Base-by-base conservation (phyloP, 2,888 invertebrate genomes). In the Acleris holmiana region DNA sequence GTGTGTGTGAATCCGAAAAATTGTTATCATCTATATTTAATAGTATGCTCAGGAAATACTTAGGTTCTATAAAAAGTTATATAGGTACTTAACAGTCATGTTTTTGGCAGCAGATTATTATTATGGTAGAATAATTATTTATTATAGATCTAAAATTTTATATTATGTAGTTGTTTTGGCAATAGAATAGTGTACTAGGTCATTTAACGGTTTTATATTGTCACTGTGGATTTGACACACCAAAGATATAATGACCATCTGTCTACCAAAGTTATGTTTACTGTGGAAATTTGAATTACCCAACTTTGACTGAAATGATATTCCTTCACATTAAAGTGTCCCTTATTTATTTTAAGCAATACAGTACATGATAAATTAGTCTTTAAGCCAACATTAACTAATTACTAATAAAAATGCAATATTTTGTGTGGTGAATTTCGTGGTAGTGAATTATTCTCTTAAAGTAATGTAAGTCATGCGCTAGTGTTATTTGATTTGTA, bases 401-500 rank as follows among this genome's bases (percentile, higher is more conserved):
- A 51, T 51, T 15, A 55, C 41, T 49, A 50, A 56, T 40, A 18
- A 47, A 40, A 13, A 61, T 53, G 61, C 56, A 61, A 61, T 66
- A 66, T 56, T 66, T 66, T 49, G 56, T 13, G 50, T 66, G 46
- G 55, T 56, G 50, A 53, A 47, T 53, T 35, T 59, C 18, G 61
- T 8, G 46, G 51, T 61, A 49, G 60, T 60, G 65, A 65, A 65
- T 50, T 51, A 59, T 46, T 25, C 8, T 50, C 46, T 50, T 66
- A 56, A 49, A 61, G 57, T 50, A 47, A 51, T 41, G 40, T 63
- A 58, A 67, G 64, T 55, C 51, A 40, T 51, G 21, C 17, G 56
- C 61, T 55, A 68, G 59, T 66, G 56, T 61, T 66, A 62, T 66
- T 59, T 66, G 61, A 65, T 66, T 63, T 55, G 57, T 69, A 67